Evolutionary conservation across 2,888 invertebrate species (phyloP).

Genomic region (Calliphora vomitoria): DNA sequence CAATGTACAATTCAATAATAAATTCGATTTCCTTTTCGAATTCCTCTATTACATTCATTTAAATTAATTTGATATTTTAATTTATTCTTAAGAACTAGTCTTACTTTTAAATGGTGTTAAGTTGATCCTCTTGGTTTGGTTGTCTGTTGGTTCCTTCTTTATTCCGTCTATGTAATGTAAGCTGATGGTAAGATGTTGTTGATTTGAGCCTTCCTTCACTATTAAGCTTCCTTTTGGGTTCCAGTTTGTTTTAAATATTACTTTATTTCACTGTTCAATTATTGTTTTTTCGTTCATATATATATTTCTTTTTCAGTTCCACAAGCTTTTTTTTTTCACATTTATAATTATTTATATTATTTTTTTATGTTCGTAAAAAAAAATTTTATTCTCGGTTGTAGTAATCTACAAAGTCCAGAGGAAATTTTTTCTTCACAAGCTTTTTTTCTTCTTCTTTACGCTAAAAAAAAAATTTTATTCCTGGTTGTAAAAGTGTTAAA

Average conservation of each 20-base stretch:
- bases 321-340: not conserved
- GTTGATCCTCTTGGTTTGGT: conserved; percentile 3
- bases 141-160: conserved; percentile 11
- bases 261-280: not conserved
- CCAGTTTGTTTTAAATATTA: no score
- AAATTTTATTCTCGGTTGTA: not conserved
- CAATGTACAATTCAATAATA: not conserved
- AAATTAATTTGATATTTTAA: not conserved
- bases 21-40: not conserved
- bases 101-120: conserved; percentile 10
- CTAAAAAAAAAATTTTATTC: not conserved
- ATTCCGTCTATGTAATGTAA: conserved; percentile 14
- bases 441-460: not conserved
- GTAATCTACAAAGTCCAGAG: no score
- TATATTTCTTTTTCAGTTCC: not conserved
- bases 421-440: no score
- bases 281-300: not conserved
- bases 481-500: not conserved
- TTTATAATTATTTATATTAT: no score
- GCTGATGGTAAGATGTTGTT: not conserved
- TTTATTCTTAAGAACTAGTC: conserved; percentile 6
- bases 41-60: not conserved
- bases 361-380: no score
- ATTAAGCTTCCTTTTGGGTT: not conserved
- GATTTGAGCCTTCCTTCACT: conserved; percentile 11